These are phyloP conservation scores for Aplysina aerophoba DNA, from an alignment of 37 sponge, comb jelly and placozoan genomes.

Conservation along the genomic window DNA sequence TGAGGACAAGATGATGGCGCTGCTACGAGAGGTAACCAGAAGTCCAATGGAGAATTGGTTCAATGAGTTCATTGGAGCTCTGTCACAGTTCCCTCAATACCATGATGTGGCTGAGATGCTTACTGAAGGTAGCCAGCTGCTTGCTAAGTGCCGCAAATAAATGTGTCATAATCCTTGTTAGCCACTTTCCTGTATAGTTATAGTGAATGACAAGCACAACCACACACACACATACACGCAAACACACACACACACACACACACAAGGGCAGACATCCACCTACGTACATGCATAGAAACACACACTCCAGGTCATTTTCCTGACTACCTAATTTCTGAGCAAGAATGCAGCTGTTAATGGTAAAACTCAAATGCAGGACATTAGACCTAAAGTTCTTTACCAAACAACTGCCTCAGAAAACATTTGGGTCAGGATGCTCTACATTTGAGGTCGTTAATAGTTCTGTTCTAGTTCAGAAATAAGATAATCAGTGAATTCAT, in stretches of 20 bases:
- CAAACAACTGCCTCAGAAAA: background rate
- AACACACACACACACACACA: slow-evolving; percentile 25
- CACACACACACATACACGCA: slow-evolving; percentile 12
- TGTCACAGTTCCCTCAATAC: too few relatives aligned
- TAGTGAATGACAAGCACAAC: background rate
- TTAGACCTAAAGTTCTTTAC: background rate
- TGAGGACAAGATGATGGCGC: too few relatives aligned
- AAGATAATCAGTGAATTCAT: too few relatives aligned
- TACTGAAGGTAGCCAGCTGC: too few relatives aligned
- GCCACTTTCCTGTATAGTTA: too few relatives aligned
- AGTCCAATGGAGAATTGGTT: too few relatives aligned
- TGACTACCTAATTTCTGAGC: background rate
- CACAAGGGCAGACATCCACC: background rate
- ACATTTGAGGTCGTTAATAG: background rate
- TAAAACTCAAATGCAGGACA: background rate
- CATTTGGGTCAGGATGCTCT: background rate
- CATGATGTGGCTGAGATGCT: too few relatives aligned
- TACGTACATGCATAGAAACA: slow-evolving; percentile 2
- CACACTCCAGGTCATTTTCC: background rate
- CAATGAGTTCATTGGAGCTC: too few relatives aligned
- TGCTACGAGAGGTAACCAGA: too few relatives aligned
- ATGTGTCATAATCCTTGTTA: too few relatives aligned
- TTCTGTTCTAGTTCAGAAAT: too few relatives aligned
- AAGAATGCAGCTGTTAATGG: background rate
- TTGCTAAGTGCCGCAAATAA: too few relatives aligned